These are phyloP conservation scores for Amniataba percoides DNA, from an alignment of 2,797 vertebrate species.

Conservation along the genomic window DNA sequence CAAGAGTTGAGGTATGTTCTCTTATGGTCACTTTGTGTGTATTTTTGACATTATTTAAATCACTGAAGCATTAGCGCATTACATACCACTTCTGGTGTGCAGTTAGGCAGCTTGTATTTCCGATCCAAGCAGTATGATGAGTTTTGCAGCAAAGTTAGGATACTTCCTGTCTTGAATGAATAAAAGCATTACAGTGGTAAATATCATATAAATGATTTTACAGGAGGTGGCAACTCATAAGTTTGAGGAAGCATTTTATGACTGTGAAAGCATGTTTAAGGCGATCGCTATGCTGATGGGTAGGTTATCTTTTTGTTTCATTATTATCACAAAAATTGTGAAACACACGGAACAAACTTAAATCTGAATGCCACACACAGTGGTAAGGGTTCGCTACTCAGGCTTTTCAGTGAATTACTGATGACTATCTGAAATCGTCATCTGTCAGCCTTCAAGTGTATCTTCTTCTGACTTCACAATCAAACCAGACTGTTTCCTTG, in stretches of 20 bases:
- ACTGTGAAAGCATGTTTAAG: neutral
- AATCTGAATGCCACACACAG: neutral
- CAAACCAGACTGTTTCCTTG: slow-evolving; percentile 11
- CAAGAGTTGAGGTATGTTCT: neutral
- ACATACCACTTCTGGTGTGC: neutral
- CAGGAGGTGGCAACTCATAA: neutral
- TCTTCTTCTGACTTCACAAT: neutral
- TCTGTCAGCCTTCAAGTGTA: neutral
- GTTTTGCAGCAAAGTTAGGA: slow-evolving; percentile 37
- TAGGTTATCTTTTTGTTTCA: neutral
- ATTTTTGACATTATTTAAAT: neutral
- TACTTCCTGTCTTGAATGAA: slow-evolving; percentile 39
- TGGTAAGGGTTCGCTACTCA: neutral
- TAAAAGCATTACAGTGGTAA: slow-evolving; percentile 15
- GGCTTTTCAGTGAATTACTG: neutral
- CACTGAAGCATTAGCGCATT: neutral
- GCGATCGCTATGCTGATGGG: neutral
- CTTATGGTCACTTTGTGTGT: slow-evolving; percentile 7
- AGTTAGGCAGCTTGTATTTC: slow-evolving; percentile 1
- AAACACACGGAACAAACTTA: neutral
- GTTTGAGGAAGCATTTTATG: neutral
- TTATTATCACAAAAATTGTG: neutral
- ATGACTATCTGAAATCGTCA: neutral
- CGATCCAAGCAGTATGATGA: slow-evolving; percentile 27
- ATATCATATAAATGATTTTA: neutral